Conservation (phyloP, 2,888 invertebrate species). For the Argyra leucocephala region DNA sequence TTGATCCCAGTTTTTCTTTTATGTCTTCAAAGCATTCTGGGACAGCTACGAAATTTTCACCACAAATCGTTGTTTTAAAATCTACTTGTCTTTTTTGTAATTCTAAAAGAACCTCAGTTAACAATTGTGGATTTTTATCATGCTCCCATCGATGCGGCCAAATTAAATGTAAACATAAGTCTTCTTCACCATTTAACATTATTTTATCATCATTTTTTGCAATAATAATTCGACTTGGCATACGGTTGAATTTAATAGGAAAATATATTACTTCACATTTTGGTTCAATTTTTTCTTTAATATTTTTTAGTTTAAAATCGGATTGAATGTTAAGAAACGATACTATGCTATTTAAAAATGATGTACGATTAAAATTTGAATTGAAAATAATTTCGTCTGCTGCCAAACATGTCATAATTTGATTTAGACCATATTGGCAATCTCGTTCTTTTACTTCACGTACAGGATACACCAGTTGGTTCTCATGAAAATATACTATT, state of each 20-base stretch:
- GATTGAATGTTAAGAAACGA: constrained; percentile 56
- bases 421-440: constrained; percentile 67
- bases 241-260: constrained; percentile 47
- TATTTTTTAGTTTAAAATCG: constrained; percentile 51
- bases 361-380: constrained; percentile 57
- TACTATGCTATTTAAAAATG: constrained; percentile 54
- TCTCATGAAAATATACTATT: constrained; percentile 68
- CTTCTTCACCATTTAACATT: constrained; percentile 24
- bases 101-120: constrained; percentile 49
- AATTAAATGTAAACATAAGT: constrained; percentile 48
- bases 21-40: constrained; percentile 53
- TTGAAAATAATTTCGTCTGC: constrained; percentile 63
- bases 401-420: constrained; percentile 58
- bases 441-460: constrained; percentile 56
- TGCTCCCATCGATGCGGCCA: constrained; percentile 76
- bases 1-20: constrained; percentile 42
- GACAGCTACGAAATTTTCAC: constrained; percentile 52
- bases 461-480: constrained; percentile 63
- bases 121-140: constrained; percentile 60
- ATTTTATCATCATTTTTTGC: constrained; percentile 23
- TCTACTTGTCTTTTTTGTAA: constrained; percentile 46
- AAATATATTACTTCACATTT: constrained; percentile 57
- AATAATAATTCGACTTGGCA: constrained; percentile 31
- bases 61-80: constrained; percentile 52
- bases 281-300: constrained; percentile 47